phyloP scores from a whole-genome alignment of 2,113 vertebrate genomes.

The Scopus umbretta region DNA sequence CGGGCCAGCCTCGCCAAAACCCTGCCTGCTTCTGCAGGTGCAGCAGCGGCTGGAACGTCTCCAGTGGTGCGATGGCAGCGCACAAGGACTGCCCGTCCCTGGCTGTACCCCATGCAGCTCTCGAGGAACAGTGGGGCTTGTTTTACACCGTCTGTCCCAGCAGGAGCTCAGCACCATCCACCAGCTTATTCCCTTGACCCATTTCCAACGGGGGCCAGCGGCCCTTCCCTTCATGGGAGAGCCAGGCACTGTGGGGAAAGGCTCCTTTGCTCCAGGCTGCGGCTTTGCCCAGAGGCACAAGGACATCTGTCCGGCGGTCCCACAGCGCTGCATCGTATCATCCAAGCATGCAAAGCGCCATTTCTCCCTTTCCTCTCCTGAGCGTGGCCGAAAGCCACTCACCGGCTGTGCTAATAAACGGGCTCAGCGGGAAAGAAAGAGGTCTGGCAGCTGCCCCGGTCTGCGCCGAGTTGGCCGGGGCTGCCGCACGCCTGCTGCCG shows the following conservation, averaged over 20 bases:
- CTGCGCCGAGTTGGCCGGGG: neutral
- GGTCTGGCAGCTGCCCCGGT: slow-evolving; percentile 17
- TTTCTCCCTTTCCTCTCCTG: neutral
- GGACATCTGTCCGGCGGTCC: accelerated
- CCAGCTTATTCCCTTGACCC: neutral
- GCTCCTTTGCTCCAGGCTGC: neutral
- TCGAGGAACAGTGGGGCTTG: neutral
- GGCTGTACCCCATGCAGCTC: neutral
- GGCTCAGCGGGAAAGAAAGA: neutral
- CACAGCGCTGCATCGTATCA: accelerated
- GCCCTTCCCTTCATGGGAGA: neutral
- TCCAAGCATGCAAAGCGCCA: neutral
- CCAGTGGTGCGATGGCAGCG: accelerated
- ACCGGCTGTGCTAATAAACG: slow-evolving; percentile 10
- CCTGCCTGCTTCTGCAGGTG: neutral
- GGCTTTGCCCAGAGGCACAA: neutral
- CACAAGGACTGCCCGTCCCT: neutral
- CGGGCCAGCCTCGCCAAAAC: neutral
- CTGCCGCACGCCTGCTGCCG: neutral
- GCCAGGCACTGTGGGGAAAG: neutral
- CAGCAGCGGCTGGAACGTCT: neutral
- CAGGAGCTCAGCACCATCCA: neutral
- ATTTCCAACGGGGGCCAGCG: accelerated
- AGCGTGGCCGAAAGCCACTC: neutral
- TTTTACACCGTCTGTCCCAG: neutral